phyloP scores from a whole-genome alignment of 2,888 invertebrate genomes.

The Gari tellinella region DNA sequence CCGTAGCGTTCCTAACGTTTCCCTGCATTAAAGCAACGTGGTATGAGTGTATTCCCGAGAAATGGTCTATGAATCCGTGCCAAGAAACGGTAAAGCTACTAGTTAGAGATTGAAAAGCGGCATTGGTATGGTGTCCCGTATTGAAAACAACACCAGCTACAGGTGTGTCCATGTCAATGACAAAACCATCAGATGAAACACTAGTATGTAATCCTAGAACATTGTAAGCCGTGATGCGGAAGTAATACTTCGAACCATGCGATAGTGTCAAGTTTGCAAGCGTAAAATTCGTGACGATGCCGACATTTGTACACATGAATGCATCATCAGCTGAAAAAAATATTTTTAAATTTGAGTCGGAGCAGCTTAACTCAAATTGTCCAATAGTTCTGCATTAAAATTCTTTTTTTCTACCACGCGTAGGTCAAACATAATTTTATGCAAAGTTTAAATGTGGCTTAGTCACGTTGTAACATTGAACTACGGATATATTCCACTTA shows the following conservation, averaged over 20 bases:
- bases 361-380: no score
- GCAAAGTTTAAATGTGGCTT: no score
- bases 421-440: no score
- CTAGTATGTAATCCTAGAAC: slow-evolving; percentile 47
- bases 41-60: slow-evolving; percentile 49
- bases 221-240: slow-evolving; percentile 56
- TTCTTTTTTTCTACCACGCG: no score
- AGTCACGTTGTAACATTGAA: no score
- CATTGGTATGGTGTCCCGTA: slow-evolving; percentile 27
- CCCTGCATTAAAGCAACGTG: slow-evolving; percentile 30
- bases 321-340: slow-evolving; percentile 51
- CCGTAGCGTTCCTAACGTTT: not conserved
- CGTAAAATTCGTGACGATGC: slow-evolving; percentile 24
- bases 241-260: slow-evolving; percentile 54
- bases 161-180: slow-evolving; percentile 49
- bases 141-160: slow-evolving; percentile 52
- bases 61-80: slow-evolving; percentile 54
- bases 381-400: no score
- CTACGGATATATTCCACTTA: no score
- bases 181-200: slow-evolving; percentile 53
- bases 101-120: slow-evolving; percentile 13
- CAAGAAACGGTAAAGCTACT: slow-evolving; percentile 37
- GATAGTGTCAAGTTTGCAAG: slow-evolving; percentile 32
- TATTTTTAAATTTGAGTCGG: no score
- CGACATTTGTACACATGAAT: slow-evolving; percentile 17